Percentiles rank a stretch among this genome's conserved stretches.
Conservation (phyloP, 92 coral and sea anemone species). For the Desmophyllum pertusum region DNA sequence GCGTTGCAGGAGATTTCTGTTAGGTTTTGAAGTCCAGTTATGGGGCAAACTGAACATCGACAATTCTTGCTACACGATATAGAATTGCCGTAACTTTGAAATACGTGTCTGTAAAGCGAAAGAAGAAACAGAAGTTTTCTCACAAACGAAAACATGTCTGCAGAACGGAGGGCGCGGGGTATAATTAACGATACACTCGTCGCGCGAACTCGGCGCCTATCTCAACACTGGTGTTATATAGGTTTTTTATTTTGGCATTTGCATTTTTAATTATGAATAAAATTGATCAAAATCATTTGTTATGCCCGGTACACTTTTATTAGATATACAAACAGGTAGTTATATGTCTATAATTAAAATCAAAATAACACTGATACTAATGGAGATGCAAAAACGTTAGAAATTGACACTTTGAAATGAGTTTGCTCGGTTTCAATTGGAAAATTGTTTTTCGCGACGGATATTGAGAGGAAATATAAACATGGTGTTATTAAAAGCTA, state of each 20-base stretch:
- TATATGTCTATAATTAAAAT: too few relatives aligned
- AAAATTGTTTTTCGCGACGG: neutral
- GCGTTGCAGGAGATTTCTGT: slow-evolving; percentile 13
- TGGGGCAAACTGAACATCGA: slow-evolving; percentile 9
- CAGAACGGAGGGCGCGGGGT: too few relatives aligned
- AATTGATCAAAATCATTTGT: slow-evolving; percentile 3
- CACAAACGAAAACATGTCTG: slow-evolving; percentile 2
- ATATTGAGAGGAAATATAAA: neutral
- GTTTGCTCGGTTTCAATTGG: neutral
- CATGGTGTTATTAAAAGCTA: neutral
- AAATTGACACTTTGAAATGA: neutral
- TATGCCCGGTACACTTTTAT: neutral
- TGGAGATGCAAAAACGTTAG: neutral
- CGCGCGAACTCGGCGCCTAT: too few relatives aligned
- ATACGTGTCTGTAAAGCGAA: neutral
- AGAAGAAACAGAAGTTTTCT: neutral
- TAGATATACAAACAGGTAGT: neutral
- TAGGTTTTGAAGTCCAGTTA: neutral
- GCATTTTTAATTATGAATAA: neutral
- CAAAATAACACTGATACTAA: neutral
- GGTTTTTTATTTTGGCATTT: neutral
- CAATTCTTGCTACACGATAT: neutral
- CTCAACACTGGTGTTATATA: too few relatives aligned
- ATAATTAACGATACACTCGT: too few relatives aligned
- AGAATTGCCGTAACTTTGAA: neutral